These are phyloP conservation scores for Labeo catla DNA, from an alignment of 2,113 vertebrate species.

Conservation along the genomic window DNA sequence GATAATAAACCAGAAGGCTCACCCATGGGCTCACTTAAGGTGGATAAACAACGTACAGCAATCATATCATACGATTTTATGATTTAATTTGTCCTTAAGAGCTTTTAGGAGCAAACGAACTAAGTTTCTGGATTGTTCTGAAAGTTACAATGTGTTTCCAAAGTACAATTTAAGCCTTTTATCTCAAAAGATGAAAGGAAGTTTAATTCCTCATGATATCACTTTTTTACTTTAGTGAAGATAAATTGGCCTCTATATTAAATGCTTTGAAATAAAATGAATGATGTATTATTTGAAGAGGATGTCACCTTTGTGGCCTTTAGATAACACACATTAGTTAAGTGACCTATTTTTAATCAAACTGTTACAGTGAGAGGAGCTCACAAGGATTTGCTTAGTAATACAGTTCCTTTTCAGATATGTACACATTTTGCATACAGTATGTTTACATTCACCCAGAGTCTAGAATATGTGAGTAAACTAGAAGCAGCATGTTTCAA, in stretches of 20 bases:
- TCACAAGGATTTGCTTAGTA: background rate
- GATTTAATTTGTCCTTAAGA: background rate
- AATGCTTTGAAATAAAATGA: background rate
- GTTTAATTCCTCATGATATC: background rate
- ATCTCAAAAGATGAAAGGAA: background rate
- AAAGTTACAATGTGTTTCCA: background rate
- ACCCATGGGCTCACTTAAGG: too few relatives aligned
- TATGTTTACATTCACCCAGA: background rate
- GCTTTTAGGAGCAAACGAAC: background rate
- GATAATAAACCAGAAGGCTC: too few relatives aligned
- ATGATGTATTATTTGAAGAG: conserved; percentile 9
- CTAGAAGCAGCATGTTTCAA: conserved; percentile 9
- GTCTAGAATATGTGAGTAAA: background rate
- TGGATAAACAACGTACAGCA: too few relatives aligned
- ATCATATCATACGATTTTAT: background rate
- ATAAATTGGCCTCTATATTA: background rate
- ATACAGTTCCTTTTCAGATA: background rate
- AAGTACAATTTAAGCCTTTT: background rate
- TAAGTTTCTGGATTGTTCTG: background rate
- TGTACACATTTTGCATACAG: background rate
- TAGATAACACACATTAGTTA: background rate
- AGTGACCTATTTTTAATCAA: background rate
- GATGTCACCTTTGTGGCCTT: background rate
- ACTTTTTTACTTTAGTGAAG: background rate
- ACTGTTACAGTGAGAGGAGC: background rate